Evolutionary conservation across 2,888 invertebrate species (phyloP), one percentile per base, ranked within the genome.

Genomic region (Argynnis bischoffii): DNA sequence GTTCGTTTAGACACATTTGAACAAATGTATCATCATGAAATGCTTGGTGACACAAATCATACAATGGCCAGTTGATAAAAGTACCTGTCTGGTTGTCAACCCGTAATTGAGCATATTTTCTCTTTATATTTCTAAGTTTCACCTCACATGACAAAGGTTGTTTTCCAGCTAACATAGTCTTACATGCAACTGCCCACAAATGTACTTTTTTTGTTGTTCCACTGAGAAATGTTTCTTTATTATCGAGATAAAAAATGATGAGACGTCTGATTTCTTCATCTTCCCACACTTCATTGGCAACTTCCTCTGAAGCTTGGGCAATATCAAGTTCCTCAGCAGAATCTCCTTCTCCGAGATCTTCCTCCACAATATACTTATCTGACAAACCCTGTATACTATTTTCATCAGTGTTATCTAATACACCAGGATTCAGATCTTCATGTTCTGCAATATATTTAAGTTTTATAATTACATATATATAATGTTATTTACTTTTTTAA

Each of bases 151-250:
- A 67, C 2, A 77, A 72, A 0, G 85, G 81, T 41, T 78, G 81
- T 77, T 87, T 92, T 0, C 81, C 84, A 0, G 80, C 67, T 0
- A 92, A 76, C 85, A 90, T 89, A 6, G 90, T 90, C 69, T 87
- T 90, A 65, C 91, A 91, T 0, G 89, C 90, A 1, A 91, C 85
- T 0, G 84, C 79, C 92, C 92, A 92, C 6, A 92, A 75, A 69
- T 90, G 86, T 68, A 79, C 82, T 57, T 81, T 86, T 67, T 85
- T 85, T 1, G 87, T 82, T 5, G 78, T 71, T 0, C 86, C 86
- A 13, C 77, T 82, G 3, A 82, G 72, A 60, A 92, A 91, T 5
- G 83, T 81, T n/a, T 84, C 79, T 78, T 90, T 91, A 55, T 92
- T 92, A 67, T 92, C 92, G 66, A 81, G 80, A 66, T 86, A 92